Evolutionary conservation across 1,140 invertebrate species (phyloP), one percentile per base, ranked within the genome.

Genomic region (Atta colombica): DNA sequence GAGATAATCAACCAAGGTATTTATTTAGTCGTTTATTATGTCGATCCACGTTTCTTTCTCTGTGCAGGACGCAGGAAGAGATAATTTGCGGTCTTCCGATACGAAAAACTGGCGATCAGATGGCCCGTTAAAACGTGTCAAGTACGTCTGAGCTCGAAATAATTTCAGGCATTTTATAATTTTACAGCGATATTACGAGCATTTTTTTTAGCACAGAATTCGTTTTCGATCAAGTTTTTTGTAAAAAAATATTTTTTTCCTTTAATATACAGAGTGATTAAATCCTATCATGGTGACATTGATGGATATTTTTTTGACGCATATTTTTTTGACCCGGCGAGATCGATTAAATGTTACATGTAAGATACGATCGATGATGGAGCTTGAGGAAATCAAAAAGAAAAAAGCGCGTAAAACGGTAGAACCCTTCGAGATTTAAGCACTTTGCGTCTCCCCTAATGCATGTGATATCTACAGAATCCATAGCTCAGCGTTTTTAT

Each of bases 401-500:
- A 63, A 45, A 58, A 35, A 77, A 58, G n/a, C 31, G 31, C 77
- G 31, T 6, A 39, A 61, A 65, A 49, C 14, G 25, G 51, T 18
- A 63, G 77, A 80, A 60, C 89, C 87, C 89, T 88, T 75, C 81
- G 82, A 58, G 87, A 88, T 61, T 86, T 66, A 86, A 90, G 82
- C 82, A 66, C 87, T 90, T 88, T 86, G 65, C 77, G 68, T 87
- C 86, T 75, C 89, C 87, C 63, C 80, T 72, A 88, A 82, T 78
- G 81, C 82, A 74, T 35, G 31, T 49, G 86, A 21, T 51, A 86
- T 87, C 86, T 81, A 45, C 65, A 77, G 82, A 90, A 91, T 12
- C 71, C 87, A 74, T 53, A 53, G 87, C 89, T 91, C 89, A 91
- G 89, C 89, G 58, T 90, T 91, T 90, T 85, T 63, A 75, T 25